phyloP scores from a whole-genome alignment of 2,113 vertebrate species.

The Sterna hirundo region DNA sequence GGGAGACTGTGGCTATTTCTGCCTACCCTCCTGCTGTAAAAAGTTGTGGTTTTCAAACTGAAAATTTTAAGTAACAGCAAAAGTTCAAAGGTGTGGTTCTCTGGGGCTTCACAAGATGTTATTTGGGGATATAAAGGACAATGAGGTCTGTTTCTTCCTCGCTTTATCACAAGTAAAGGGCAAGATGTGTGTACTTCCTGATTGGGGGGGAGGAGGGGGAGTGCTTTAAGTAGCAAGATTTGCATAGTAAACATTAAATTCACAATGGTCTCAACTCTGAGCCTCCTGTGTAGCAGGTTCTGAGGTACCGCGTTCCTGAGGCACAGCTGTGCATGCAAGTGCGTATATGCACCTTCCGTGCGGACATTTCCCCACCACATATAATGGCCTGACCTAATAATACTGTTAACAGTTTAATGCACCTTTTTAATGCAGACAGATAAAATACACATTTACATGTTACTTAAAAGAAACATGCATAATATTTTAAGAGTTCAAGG shows the following conservation, averaged over 20 bases:
- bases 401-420: not conserved
- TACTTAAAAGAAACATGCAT: not conserved
- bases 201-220: fast-evolving
- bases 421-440: not conserved
- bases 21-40: not conserved
- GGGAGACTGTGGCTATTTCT: not conserved
- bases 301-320: not conserved
- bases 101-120: not conserved
- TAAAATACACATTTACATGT: not conserved
- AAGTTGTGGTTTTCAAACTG: not conserved
- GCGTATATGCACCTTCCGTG: not conserved
- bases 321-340: not conserved
- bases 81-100: not conserved
- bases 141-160: not conserved
- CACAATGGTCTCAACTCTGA: not conserved
- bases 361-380: not conserved
- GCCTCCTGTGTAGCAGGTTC: not conserved
- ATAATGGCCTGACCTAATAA: not conserved
- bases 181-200: not conserved
- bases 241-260: not conserved
- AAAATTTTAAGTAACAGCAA: not conserved
- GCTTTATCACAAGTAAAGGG: not conserved
- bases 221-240: not conserved
- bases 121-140: not conserved
- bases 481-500: not conserved